A percentile compares a stretch with the other conserved stretches of the same genome.
These are phyloP conservation scores for Mionectes macconnelli DNA, from an alignment of 2,113 vertebrate species.

Conservation along the genomic window DNA sequence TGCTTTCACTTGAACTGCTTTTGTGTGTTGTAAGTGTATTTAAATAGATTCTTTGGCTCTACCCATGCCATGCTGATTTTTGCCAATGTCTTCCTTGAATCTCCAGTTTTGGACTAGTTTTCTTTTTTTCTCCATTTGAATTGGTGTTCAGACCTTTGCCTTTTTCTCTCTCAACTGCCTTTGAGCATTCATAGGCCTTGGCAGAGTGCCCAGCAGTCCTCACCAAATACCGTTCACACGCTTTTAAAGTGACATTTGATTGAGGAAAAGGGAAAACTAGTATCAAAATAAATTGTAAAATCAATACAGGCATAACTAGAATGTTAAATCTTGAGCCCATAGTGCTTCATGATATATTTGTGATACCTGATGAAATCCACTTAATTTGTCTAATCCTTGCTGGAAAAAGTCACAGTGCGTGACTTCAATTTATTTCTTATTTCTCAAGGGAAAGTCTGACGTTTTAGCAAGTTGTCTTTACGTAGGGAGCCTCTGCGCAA, in stretches of 20 bases:
- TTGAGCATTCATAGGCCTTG: background rate
- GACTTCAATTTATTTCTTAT: background rate
- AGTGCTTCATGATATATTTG: background rate
- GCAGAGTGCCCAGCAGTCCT: background rate
- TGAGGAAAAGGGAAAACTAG: background rate
- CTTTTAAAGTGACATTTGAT: slow-evolving; percentile 3
- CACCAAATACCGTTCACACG: background rate
- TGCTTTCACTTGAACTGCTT: background rate
- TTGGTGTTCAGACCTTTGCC: background rate
- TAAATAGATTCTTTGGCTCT: background rate
- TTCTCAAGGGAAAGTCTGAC: background rate
- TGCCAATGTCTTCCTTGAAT: background rate
- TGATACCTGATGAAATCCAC: background rate
- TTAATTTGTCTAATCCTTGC: slow-evolving; percentile 11
- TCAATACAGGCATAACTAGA: background rate
- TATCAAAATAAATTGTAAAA: background rate
- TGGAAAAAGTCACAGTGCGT: background rate
- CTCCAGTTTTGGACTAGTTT: background rate
- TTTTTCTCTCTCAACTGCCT: slow-evolving; percentile 18
- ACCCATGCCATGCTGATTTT: background rate
- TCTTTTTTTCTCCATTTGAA: background rate
- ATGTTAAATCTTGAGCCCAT: background rate
- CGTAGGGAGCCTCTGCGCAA: background rate
- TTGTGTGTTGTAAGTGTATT: background rate
- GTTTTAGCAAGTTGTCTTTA: background rate